Conservation (phyloP, 2,797 vertebrate species). For the Liparis tanakae region DNA sequence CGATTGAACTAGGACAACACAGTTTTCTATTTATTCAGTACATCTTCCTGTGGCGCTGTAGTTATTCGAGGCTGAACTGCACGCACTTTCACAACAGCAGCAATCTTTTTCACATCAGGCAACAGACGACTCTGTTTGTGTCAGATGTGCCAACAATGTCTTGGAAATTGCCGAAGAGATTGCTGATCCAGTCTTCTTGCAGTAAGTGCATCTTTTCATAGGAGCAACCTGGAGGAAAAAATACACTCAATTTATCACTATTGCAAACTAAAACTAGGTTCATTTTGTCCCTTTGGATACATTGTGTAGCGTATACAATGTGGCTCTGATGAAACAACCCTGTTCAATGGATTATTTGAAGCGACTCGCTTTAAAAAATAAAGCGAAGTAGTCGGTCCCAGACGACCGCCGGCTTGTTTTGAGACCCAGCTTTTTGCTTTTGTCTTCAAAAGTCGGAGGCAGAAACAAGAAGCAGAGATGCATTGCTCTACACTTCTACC, state of each 20-base stretch:
- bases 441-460: background rate
- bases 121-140: background rate
- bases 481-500: background rate
- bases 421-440: background rate
- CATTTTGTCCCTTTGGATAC: background rate
- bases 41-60: background rate
- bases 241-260: background rate
- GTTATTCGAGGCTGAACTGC: background rate
- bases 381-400: background rate
- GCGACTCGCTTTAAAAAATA: background rate
- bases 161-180: conserved; percentile 5
- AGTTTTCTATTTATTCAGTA: background rate
- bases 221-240: background rate
- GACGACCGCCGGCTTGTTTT: background rate
- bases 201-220: background rate
- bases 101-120: conserved; percentile 8
- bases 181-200: background rate
- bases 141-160: background rate
- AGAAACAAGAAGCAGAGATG: conserved; percentile 13
- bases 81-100: background rate
- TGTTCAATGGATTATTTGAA: background rate
- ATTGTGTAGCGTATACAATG: background rate
- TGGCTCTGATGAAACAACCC: background rate
- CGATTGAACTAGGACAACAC: background rate
- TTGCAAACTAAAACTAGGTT: background rate